A percentile compares a stretch with the other conserved stretches of the same genome.
phyloP scores from a whole-genome alignment of 2,113 vertebrate genomes.

The Tragelaphus buxtoni region DNA sequence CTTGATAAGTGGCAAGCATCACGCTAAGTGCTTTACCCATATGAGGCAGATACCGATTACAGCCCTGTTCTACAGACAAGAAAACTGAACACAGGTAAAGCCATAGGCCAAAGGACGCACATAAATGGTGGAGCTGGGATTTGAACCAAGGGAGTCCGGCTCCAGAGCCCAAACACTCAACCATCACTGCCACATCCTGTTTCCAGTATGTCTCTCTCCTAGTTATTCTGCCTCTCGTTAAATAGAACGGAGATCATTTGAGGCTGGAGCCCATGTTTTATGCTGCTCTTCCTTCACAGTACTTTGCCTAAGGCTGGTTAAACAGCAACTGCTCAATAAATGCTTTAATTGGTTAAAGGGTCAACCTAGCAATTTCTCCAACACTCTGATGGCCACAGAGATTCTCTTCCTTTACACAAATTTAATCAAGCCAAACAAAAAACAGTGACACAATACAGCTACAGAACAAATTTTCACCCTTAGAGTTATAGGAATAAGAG shows the following conservation, averaged over 20 bases:
- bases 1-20: background rate
- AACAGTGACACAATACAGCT: background rate
- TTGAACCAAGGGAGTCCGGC: background rate
- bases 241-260: background rate
- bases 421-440: background rate
- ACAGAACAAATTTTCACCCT: background rate
- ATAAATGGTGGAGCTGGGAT: background rate
- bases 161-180: background rate
- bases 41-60: background rate
- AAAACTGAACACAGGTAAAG: background rate
- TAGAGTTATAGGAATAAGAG: background rate
- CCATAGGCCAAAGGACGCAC: accelerated
- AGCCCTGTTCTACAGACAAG: background rate
- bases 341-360: background rate
- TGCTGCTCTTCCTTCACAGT: background rate
- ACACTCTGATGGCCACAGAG: background rate
- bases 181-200: background rate
- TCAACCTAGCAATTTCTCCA: background rate
- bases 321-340: background rate
- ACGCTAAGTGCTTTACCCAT: background rate
- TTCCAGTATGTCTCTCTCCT: background rate
- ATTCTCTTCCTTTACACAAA: background rate
- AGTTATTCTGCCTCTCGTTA: background rate
- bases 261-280: background rate
- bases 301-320: background rate